Evolutionary conservation across 2,888 invertebrate genomes (phyloP), one percentile per base, ranked within the genome.

Genomic region (Rhagium mordax): DNA sequence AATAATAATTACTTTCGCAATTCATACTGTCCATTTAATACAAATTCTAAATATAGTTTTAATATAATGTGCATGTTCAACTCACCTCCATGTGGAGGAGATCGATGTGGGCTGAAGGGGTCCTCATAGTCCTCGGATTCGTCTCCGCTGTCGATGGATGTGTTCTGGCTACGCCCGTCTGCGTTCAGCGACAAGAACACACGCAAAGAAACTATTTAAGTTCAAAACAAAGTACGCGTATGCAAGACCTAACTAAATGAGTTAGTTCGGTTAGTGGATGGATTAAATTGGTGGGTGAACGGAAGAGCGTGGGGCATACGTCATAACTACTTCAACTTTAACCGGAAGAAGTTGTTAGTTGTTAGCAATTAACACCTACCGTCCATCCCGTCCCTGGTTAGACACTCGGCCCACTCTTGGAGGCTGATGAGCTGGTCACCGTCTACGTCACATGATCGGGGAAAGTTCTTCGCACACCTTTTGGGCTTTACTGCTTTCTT

Each of bases 401-500:
- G 90, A 88, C 98, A 98, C 73, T 93, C 91, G 57, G 92, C 91
- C 98, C 98, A 98, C 88, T 98, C 98, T 70, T 90, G 89, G 74
- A 92, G 91, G 33, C 94, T 92, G 76, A 98, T 93, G 82, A 91
- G 91, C 59, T 93, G 92, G 88, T 98, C 95, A 66, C 91, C 91
- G 88, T 97, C 93, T 67, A 92, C 90, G 88, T 98, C 98, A 88
- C 98, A 98, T 81, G 93, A 93, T 79, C 94, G 93, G 18, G 95
- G 93, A 90, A 98, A 98, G 48, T 93, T 93, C 83, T 95, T 93
- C 59, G 97, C 96, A 88, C 98, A 98, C 65, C 95, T 91, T 87
- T 94, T 94, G 48, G 98, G 98, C 84, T 94, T 94, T 67, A 97
- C 95, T 74, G 95, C 94, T 89, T 96, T 96, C 87, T 94, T 96